Percentiles rank a stretch among this genome's conserved stretches.
Evolutionary conservation across 2,113 vertebrate genomes (phyloP).

Genomic region (Nanorana parkeri): DNA sequence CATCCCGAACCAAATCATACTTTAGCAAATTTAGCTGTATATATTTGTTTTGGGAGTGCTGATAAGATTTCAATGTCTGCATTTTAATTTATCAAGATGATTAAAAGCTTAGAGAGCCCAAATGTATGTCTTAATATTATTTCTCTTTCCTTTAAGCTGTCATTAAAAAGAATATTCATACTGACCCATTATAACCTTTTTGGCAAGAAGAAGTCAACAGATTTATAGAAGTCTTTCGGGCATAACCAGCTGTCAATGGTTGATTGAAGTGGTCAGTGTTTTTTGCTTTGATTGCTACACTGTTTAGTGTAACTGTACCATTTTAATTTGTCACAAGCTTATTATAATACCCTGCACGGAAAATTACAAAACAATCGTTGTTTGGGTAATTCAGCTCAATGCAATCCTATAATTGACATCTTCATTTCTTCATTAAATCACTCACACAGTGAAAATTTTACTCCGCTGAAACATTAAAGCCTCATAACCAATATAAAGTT

Average conservation of each 20-base stretch:
- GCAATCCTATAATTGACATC: conserved; percentile 48
- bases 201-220: conserved; percentile 16
- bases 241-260: conserved; percentile 34
- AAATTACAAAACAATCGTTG: conserved; percentile 47
- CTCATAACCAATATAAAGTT: conserved; percentile 49
- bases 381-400: conserved; percentile 40
- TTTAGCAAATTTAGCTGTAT: neutral
- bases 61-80: conserved; percentile 11
- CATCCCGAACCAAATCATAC: conserved; percentile 9
- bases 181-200: conserved; percentile 21
- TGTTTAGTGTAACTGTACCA: conserved; percentile 34
- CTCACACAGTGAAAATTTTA: conserved; percentile 39
- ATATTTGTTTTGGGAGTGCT: conserved; percentile 22
- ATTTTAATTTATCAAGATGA: conserved; percentile 34
- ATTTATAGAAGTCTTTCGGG: conserved; percentile 38
- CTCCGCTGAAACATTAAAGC: conserved; percentile 51
- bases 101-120: neutral
- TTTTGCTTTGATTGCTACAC: conserved; percentile 31
- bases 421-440: conserved; percentile 55
- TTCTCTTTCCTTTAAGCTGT: conserved; percentile 15
- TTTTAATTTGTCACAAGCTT: conserved; percentile 49
- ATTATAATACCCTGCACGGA: conserved; percentile 37
- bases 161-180: conserved; percentile 33
- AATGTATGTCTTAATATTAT: conserved; percentile 9
- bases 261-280: conserved; percentile 14